Base-by-base conservation (phyloP, 1,140 invertebrate species). In the Calosoma granatense region DNA sequence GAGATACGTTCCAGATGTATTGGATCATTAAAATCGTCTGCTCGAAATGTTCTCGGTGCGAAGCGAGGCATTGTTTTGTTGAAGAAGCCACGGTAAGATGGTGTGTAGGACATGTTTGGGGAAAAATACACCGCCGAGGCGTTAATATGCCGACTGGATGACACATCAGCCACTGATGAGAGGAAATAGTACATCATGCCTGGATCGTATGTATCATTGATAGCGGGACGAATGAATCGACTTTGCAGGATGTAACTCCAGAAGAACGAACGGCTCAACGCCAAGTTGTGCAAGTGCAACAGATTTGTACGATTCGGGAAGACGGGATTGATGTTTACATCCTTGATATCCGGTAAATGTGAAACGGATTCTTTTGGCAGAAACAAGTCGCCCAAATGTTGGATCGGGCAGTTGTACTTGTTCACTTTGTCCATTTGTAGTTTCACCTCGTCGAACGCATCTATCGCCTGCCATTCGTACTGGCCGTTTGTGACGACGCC, bases 131-230 rank as follows among this genome's bases (percentile, higher is more conserved):
- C 84, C 0, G 92, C 87, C 68, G 90, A 94, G 52, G 91, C 89
- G 74, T 98, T 98, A 56, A 98, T 87, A 60, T 87, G 85, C 0
- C 86, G 85, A 76, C 95, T 97, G 0, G 93, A 82, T 0, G 94
- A 90, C 0, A 98, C 92, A 74, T 98, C 95, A 0, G 96, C 93
- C 0, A 96, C 88, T 0, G 92, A 87, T 1, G 94, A 96, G 17
- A 98, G 75, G 67, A 97, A 96, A 67, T 97, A 96, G 69, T 98
- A 98, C 91, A 97, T 94, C 84, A 98, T 92, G 55, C 95, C 94
- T 0, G 95, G 94, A 76, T 97, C 94, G 60, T 94, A 91, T 0
- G 90, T 90, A 65, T 94, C 90, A 69, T 92, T 92, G 17, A 90
- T 91, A 14, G 88, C 88, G 1, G 90, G 90, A 41, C 90, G 74